Conservation (phyloP, 2,113 vertebrate genomes). For the Taxidea taxus region DNA sequence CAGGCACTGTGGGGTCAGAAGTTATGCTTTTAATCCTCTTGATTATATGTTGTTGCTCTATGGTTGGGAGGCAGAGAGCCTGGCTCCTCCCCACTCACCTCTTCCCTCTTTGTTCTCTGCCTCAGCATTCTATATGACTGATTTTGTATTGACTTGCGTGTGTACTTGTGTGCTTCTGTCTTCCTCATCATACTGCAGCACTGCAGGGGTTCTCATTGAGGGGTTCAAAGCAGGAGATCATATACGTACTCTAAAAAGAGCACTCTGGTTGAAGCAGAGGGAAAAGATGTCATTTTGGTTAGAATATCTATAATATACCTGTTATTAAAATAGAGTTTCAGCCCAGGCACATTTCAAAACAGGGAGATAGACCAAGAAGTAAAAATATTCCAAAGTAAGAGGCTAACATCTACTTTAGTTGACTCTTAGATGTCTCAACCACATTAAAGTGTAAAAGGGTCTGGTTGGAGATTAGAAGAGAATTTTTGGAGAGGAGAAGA, state of each 20-base stretch:
- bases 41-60: background rate
- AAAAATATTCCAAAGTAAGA: conserved; percentile 7
- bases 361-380: background rate
- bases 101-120: background rate
- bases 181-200: background rate
- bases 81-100: background rate
- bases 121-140: background rate
- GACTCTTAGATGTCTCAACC: background rate
- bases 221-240: background rate
- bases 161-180: background rate
- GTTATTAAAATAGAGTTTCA: background rate
- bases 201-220: background rate
- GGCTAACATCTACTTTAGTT: background rate
- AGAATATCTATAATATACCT: background rate
- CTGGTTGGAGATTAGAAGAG: background rate
- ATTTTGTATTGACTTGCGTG: background rate
- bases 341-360: background rate
- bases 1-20: background rate
- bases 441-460: background rate
- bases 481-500: background rate
- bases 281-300: background rate
- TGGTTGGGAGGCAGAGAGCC: background rate
- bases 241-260: background rate
- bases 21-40: background rate
- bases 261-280: background rate